phyloP scores from a whole-genome alignment of 2,113 vertebrate genomes.

The Charina bottae region DNA sequence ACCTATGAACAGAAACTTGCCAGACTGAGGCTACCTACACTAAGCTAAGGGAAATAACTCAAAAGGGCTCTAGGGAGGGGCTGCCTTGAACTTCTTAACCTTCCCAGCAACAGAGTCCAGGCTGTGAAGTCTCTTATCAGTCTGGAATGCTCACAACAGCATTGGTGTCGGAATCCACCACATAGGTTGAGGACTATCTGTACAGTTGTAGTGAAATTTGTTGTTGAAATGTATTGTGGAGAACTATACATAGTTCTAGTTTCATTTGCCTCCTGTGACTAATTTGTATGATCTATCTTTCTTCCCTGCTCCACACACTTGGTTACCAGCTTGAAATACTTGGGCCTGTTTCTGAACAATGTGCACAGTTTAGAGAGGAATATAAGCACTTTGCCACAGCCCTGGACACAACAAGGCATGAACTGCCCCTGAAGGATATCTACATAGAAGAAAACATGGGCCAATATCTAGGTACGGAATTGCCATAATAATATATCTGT shows the following conservation, averaged over 20 bases:
- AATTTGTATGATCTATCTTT: not conserved
- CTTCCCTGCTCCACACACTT: not conserved
- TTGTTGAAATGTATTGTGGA: not conserved
- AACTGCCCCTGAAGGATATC: constrained; percentile 82
- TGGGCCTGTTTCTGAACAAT: constrained; percentile 68
- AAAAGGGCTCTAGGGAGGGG: no score
- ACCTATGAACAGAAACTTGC: no score
- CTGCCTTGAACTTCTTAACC: no score
- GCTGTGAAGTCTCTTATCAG: no score
- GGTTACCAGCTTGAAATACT: constrained; percentile 77
- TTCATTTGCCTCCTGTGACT: not conserved
- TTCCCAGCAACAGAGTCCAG: no score
- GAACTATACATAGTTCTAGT: no score
- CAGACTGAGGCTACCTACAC: no score
- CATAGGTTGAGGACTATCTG: not conserved
- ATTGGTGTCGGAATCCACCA: no score
- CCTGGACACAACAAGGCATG: constrained; percentile 82
- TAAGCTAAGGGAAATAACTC: no score
- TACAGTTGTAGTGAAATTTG: not conserved
- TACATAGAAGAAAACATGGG: constrained; percentile 73
- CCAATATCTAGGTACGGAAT: constrained; percentile 80
- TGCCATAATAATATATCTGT: not conserved
- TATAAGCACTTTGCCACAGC: constrained; percentile 83
- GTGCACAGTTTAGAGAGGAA: constrained; percentile 73
- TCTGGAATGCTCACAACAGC: no score